phyloP scores from a whole-genome alignment of 2,888 invertebrate species.

The Agonopterix subpropinquella region DNA sequence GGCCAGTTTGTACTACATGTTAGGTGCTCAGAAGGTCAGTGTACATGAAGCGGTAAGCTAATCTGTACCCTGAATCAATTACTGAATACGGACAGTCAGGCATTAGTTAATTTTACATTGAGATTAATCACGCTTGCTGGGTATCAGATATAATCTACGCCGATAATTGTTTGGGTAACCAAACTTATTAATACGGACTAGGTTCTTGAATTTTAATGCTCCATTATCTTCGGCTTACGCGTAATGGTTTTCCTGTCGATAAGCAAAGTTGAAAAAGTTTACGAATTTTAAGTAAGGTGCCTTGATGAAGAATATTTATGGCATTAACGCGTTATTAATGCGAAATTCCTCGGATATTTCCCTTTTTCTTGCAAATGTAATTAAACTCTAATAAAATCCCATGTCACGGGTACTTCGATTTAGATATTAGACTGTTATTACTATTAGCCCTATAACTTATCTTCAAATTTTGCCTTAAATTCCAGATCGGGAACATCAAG shows the following conservation, averaged over 20 bases:
- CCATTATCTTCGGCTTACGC: too few relatives aligned
- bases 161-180: slow-evolving; percentile 29
- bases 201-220: too few relatives aligned
- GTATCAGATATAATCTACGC: slow-evolving; percentile 39
- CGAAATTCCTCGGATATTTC: too few relatives aligned
- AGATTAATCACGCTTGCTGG: slow-evolving; percentile 51
- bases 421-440: too few relatives aligned
- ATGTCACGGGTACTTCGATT: too few relatives aligned
- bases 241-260: too few relatives aligned
- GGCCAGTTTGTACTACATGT: slow-evolving; percentile 27
- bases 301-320: too few relatives aligned
- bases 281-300: not conserved
- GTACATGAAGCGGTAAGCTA: slow-evolving; percentile 48
- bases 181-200: slow-evolving; percentile 8
- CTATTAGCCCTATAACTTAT: not conserved
- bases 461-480: not conserved
- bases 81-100: slow-evolving; percentile 36
- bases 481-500: slow-evolving; percentile 78
- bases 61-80: slow-evolving; percentile 61
- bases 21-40: slow-evolving; percentile 44
- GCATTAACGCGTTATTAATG: too few relatives aligned
- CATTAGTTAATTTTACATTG: slow-evolving; percentile 46
- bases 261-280: not conserved
- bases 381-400: too few relatives aligned
- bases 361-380: too few relatives aligned